Evolutionary conservation across 1,140 invertebrate genomes (phyloP), one percentile per base, ranked within the genome.

Genomic region (Drosophila parabipectinata): DNA sequence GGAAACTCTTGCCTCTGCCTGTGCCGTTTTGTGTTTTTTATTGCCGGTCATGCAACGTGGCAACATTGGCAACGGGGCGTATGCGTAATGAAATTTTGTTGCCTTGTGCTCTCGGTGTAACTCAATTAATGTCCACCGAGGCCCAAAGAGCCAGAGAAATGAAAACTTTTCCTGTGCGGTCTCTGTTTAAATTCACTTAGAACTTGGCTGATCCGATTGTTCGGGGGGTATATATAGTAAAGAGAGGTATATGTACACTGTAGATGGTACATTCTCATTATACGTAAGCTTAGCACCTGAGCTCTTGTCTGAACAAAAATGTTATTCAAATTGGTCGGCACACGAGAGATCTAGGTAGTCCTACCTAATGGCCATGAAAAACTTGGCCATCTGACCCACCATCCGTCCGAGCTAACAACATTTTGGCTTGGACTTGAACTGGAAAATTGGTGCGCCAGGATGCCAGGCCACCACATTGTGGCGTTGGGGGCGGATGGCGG

Each of bases 41-140:
- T 54, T 39, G 55, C 78, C 44, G 64, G 69, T 69, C 78, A 62
- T 76, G 64, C 66, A 77, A 69, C 63, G 56, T 28, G 62, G 61
- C 75, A 83, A 69, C 67, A 52, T 53, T 28, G 66, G 61, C 79
- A 83, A 69, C 67, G 56, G 32, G 66, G 61, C 83, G 82, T 73
- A 87, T 87, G 60, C 83, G 79, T 87, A 79, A 87, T 89, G 76
- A 47, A 76, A 87, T 82, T 72, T 56, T 52, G 72, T 63, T 71
- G 79, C 61, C 67, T 73, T 73, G 62, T 87, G 78, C 74, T 59
- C 68, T 82, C 21, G 48, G 14, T 56, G 64, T 79, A 83, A 89
- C 83, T 87, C 67, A 83, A 87, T 87, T 87, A 87, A 84, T 73
- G 39, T 44, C 45, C 64, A 57, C 34, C 32, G 32, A 58, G 54